Evolutionary conservation across 2,113 vertebrate genomes (phyloP), one percentile per base, ranked within the genome.

Genomic region (Cryptotis parvus): DNA sequence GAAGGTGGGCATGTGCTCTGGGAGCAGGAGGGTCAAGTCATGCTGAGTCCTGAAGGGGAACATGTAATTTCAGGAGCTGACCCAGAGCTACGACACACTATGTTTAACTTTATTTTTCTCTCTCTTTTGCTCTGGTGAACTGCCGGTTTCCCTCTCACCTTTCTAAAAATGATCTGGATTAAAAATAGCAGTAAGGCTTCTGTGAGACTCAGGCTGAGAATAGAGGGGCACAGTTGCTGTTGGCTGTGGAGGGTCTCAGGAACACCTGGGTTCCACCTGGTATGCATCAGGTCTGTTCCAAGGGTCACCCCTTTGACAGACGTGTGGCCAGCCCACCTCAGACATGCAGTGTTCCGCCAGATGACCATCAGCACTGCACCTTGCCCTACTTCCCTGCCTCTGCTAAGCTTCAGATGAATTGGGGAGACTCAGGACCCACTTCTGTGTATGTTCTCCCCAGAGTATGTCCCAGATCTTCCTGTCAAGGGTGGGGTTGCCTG

Each of bases 21-120:
- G 90, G 94, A 95, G 90, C 84, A 1, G 26, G 92, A 95, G 93
- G 22, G 43, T 90, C 93, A 94, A 95, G 95, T 96, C 95, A 94
- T 80, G 90, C 82, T 0, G 0, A n/a, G 49, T 95, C 94, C 95
- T 84, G 85, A 94, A 96, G 76, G 88, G 84, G 87, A 97, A 96
- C 66, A 4, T 97, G 93, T 97, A 94, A 97, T 97, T 97, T 96
- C 68, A 79, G 95, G 87, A 91, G 93, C 90, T 39, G 91, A 78
- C 78, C 29, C 35, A 78, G 85, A 72, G 87, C 95, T 92, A 73
- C 73, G 91, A 68, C 72, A 83, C 61, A 33, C 95, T 93, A 77
- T 96, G 93, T 97, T 97, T 97, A 96, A 85, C 69, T 80, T 73
- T 87, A 70, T 94, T 95, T 95, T 70, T 96, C 43, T 79, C 55